These are phyloP conservation scores for Rhogogaster chlorosoma DNA, from an alignment of 2,888 invertebrate genomes.

Conservation along the genomic window DNA sequence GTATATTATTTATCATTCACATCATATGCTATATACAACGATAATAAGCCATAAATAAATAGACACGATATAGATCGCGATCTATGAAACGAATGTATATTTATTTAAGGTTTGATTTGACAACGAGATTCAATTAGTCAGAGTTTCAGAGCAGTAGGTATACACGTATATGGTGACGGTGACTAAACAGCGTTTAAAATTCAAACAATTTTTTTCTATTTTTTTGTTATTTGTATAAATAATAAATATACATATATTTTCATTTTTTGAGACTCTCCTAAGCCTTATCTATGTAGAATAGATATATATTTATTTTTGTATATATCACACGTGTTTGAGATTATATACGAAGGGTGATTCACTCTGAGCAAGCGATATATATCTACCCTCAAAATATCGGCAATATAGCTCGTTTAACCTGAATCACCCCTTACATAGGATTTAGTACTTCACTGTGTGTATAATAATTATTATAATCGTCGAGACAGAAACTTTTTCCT, in stretches of 20 bases:
- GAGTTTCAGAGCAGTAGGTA: neutral
- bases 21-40: neutral
- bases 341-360: too few relatives aligned
- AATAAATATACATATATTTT: too few relatives aligned
- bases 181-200: neutral
- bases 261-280: too few relatives aligned
- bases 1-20: neutral
- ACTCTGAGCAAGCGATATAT: too few relatives aligned
- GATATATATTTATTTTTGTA: too few relatives aligned
- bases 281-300: too few relatives aligned
- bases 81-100: neutral
- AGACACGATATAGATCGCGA: neutral
- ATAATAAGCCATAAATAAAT: neutral
- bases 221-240: neutral
- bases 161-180: neutral
- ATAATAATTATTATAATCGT: neutral
- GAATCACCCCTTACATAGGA: too few relatives aligned
- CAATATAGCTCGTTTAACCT: too few relatives aligned
- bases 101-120: constrained; percentile 1
- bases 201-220: neutral
- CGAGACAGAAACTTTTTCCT: neutral
- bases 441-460: neutral
- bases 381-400: too few relatives aligned
- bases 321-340: too few relatives aligned
- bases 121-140: neutral